Evolutionary conservation across 2,113 vertebrate species (phyloP).

Genomic region (Sinocyclocheilus anshuiensis): DNA sequence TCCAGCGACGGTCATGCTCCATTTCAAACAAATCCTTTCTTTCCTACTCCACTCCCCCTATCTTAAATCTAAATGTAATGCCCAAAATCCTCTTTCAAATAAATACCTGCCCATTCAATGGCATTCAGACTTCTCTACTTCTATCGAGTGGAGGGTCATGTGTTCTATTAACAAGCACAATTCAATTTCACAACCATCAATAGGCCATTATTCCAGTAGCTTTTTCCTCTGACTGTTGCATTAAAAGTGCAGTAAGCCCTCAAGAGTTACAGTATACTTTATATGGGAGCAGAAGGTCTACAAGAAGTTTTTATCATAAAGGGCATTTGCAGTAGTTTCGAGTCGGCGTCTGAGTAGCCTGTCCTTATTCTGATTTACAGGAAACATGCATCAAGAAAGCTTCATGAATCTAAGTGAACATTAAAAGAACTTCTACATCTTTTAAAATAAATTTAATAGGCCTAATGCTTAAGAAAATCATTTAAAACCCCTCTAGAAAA

Average conservation of each 20-base stretch:
- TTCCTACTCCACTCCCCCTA: neutral
- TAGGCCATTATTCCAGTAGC: conserved; percentile 31
- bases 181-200: conserved; percentile 44
- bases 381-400: neutral
- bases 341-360: neutral
- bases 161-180: conserved; percentile 33
- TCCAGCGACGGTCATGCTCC: neutral
- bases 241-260: conserved; percentile 26
- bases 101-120: neutral
- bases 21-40: neutral
- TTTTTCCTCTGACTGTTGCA: conserved; percentile 7
- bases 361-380: neutral
- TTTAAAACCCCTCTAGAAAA: neutral
- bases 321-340: neutral
- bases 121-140: conserved; percentile 15
- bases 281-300: neutral
- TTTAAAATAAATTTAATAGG: neutral
- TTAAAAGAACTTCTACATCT: neutral
- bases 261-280: conserved; percentile 15
- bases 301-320: conserved; percentile 9
- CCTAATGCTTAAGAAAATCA: neutral
- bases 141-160: conserved; percentile 25
- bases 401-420: neutral
- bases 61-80: conserved; percentile 8
- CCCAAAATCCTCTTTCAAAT: neutral